Evolutionary conservation across 2,113 vertebrate species (phyloP).

Genomic region (Odocoileus hemionus): DNA sequence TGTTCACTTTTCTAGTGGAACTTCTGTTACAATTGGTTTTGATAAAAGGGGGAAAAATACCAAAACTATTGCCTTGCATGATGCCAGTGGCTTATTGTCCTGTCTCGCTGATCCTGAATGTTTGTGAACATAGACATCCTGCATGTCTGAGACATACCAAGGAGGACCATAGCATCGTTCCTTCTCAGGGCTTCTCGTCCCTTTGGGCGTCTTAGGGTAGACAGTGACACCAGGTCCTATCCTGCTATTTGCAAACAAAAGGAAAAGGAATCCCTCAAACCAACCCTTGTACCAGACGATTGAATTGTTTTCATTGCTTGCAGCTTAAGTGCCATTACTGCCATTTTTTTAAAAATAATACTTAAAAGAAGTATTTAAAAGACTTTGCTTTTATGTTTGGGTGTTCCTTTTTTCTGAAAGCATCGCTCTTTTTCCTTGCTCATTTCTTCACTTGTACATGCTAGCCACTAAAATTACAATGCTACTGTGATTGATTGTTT

Average conservation of each 20-base stretch:
- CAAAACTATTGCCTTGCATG: conserved; percentile 80
- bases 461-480: conserved; percentile 28
- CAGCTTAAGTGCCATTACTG: conserved; percentile 87
- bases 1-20: conserved; percentile 73
- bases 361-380: conserved; percentile 74
- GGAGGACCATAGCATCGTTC: conserved; percentile 71
- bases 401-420: conserved; percentile 43
- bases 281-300: conserved; percentile 48
- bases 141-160: conserved; percentile 53
- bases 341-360: conserved; percentile 59
- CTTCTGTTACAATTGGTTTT: conserved; percentile 71
- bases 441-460: background rate
- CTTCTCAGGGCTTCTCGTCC: conserved; percentile 82
- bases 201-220: conserved; percentile 73
- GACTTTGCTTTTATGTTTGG: conserved; percentile 51
- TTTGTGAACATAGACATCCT: conserved; percentile 69
- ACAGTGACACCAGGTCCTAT: conserved; percentile 54
- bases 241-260: conserved; percentile 56
- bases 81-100: conserved; percentile 77
- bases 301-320: conserved; percentile 81
- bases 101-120: conserved; percentile 71
- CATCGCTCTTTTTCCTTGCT: conserved; percentile 44
- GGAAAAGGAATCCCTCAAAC: background rate
- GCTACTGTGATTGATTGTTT: conserved; percentile 16
- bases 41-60: conserved; percentile 64